A percentile compares a stretch with the other conserved stretches of the same genome.
phyloP scores from a whole-genome alignment of 2,113 vertebrate genomes.

The Carettochelys insculpta region DNA sequence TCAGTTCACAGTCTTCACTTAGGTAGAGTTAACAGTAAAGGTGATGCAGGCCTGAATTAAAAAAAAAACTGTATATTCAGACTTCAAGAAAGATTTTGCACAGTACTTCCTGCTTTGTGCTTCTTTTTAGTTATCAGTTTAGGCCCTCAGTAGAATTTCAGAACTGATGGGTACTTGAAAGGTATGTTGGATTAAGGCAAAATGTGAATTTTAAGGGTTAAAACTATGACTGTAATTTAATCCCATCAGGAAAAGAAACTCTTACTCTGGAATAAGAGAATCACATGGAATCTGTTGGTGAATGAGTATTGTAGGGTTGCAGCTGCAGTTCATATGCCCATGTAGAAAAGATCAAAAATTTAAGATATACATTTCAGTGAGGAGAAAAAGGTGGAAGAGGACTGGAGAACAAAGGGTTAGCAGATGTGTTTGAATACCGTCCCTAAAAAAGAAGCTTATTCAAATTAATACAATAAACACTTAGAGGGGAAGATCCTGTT shows the following conservation, averaged over 20 bases:
- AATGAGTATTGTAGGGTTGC: neutral
- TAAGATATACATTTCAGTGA: neutral
- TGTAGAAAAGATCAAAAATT: neutral
- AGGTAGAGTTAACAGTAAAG: neutral
- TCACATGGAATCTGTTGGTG: neutral
- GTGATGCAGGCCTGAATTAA: neutral
- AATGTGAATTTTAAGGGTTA: neutral
- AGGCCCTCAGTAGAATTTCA: neutral
- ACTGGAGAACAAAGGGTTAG: neutral
- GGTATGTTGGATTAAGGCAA: neutral
- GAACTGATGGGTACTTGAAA: neutral
- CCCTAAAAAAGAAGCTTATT: neutral
- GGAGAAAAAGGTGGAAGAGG: neutral
- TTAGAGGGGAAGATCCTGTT: neutral
- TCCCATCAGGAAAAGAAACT: neutral
- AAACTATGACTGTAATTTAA: neutral
- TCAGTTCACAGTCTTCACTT: neutral
- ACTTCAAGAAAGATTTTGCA: neutral
- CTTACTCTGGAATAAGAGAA: neutral
- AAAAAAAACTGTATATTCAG: neutral
- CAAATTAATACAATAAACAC: neutral
- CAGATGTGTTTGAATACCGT: neutral
- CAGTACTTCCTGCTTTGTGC: neutral
- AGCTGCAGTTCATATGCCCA: neutral
- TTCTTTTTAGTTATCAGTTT: neutral